Evolutionary conservation across 2,888 invertebrate species (phyloP).

Genomic region (Callimorpha dominula): DNA sequence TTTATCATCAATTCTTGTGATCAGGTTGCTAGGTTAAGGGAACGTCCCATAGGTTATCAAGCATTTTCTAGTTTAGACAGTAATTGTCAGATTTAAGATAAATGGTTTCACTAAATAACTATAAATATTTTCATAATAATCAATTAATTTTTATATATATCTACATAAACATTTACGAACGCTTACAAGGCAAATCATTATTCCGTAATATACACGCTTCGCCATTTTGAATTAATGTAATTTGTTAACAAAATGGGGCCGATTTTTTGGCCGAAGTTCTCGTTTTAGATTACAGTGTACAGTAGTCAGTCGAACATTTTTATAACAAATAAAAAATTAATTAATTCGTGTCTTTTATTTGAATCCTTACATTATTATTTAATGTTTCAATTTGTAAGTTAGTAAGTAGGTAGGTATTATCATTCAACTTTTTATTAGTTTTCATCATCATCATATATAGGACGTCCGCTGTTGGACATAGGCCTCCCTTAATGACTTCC

Average conservation of each 20-base stretch:
- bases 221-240: constrained; percentile 54
- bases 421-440: no score
- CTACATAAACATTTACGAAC: constrained; percentile 30
- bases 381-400: no score
- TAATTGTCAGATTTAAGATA: constrained; percentile 9
- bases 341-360: constrained; percentile 35
- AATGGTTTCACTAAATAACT: constrained; percentile 25
- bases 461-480: no score
- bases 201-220: constrained; percentile 40
- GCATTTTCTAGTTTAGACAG: constrained; percentile 1
- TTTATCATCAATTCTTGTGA: neutral
- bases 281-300: constrained; percentile 52
- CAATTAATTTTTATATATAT: constrained; percentile 35
- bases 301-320: constrained; percentile 55
- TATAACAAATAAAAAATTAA: constrained; percentile 58
- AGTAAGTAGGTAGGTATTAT: no score
- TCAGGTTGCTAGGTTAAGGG: neutral
- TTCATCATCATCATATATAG: no score
- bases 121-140: constrained; percentile 48
- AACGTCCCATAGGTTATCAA: constrained; percentile 16
- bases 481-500: no score
- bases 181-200: constrained; percentile 35
- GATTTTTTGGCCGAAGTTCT: constrained; percentile 43
- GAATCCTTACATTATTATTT: neutral
- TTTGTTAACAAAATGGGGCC: constrained; percentile 46